Conservation (phyloP, 2,888 invertebrate species). For the Acrocera orbiculus region DNA sequence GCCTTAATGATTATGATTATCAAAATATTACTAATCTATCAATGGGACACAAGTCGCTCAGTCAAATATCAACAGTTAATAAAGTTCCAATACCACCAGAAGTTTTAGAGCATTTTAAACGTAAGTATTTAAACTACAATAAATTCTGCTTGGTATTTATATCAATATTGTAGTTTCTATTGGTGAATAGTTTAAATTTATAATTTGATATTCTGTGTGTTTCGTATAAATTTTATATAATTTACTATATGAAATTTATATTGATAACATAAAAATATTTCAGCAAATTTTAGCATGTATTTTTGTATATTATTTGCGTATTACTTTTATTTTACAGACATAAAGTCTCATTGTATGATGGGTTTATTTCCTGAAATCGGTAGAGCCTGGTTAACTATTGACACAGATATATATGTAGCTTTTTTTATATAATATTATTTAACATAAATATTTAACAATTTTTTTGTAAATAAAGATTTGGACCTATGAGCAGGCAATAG, state of each 20-base stretch:
- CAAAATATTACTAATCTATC: conserved; percentile 56
- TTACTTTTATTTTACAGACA: conserved; percentile 50
- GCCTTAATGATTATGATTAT: conserved; percentile 80
- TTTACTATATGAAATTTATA: too few relatives aligned
- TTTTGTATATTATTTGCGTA: too few relatives aligned
- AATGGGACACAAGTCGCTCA: conserved; percentile 48
- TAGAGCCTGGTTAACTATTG: conserved; percentile 92
- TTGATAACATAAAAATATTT: too few relatives aligned
- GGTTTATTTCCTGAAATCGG: conserved; percentile 93
- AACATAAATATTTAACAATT: not conserved
- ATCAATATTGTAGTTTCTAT: not conserved
- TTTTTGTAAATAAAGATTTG: conserved; percentile 35
- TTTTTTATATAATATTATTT: not conserved
- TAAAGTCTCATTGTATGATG: conserved; percentile 93
- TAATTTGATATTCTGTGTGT: conserved; percentile 1
- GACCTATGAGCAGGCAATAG: conserved; percentile 90
- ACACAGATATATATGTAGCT: conserved; percentile 82
- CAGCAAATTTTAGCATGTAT: too few relatives aligned
- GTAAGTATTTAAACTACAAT: conserved; percentile 35
- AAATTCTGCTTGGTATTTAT: not conserved
- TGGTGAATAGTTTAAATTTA: not conserved
- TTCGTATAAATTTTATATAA: too few relatives aligned
- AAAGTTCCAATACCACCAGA: conserved; percentile 83
- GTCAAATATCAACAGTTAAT: conserved; percentile 60
- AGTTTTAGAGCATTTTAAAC: conserved; percentile 86